Evolutionary conservation across 1,140 invertebrate species (phyloP).

Genomic region (Campodea augens): DNA sequence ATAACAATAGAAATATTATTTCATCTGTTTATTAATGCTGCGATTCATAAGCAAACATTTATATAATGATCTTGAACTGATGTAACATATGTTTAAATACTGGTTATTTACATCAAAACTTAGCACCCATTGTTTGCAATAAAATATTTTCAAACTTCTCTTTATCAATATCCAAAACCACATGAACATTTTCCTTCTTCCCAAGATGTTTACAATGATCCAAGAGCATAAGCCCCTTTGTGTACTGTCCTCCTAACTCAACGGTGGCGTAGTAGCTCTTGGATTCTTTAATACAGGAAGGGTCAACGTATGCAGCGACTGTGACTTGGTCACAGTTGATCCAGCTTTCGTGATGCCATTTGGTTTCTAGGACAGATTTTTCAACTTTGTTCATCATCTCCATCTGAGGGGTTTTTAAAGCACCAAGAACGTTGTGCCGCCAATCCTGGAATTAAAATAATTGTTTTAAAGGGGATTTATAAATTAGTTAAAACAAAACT

Average conservation of each 20-base stretch:
- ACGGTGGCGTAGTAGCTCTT: constrained; percentile 32
- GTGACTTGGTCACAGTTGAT: constrained; percentile 35
- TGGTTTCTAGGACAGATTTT: constrained; percentile 20
- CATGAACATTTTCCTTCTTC: constrained; percentile 28
- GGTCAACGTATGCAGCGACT: constrained; percentile 28
- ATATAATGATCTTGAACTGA: too few relatives aligned
- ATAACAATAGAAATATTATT: too few relatives aligned
- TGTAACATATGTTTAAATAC: too few relatives aligned
- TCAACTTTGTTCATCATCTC: constrained; percentile 33
- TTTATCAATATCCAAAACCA: constrained; percentile 30
- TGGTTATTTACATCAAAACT: too few relatives aligned
- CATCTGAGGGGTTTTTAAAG: constrained; percentile 24
- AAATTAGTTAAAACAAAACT: too few relatives aligned
- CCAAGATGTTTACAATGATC: constrained; percentile 32
- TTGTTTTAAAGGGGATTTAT: too few relatives aligned
- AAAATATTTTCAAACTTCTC: constrained; percentile 28
- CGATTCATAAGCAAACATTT: too few relatives aligned
- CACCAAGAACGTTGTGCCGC: constrained; percentile 29
- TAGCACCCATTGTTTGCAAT: constrained; percentile 20
- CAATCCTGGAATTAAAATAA: constrained; percentile 34
- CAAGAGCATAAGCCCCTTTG: constrained; percentile 37
- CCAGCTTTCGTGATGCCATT: constrained; percentile 21
- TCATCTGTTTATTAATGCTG: too few relatives aligned
- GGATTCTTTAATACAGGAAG: too few relatives aligned
- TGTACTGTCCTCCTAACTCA: constrained; percentile 31